Evolutionary conservation across 2,888 invertebrate genomes (phyloP), one percentile per base, ranked within the genome.

Genomic region (Megaustenia siamemsis): DNA sequence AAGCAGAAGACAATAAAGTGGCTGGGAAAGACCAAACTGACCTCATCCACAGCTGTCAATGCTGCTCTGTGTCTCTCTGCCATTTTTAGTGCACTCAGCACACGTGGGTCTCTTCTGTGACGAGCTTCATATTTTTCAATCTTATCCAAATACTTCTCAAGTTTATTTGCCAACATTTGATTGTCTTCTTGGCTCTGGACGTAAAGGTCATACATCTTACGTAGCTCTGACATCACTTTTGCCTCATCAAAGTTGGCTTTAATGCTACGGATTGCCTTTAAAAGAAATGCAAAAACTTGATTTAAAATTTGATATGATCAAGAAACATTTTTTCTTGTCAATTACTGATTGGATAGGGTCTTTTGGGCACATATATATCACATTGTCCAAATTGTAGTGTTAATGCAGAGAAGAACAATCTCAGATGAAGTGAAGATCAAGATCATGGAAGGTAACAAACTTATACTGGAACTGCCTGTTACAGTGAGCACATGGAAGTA

Each of bases 201-300:
- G 63, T 83, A 83, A 35, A 83, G 53, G 35, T 83, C 83, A 28
- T 77, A 83, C 76, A 83, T 76, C 38, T 83, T 83, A 18, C 53
- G 49, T 24, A 83, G 24, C 53, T 83, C 83, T 28, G 83, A 76
- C 45, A 77, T 24, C 24, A 76, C 77, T 77, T 68, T 76, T n/a
- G 38, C 40, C 24, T 77, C 77, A n/a, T 63, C 66, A 35, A 83
- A 77, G 66, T 77, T 53, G 8, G 56, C 28, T 56, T 76, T 76
- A 6, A 83, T n/a, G 21, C n/a, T 63, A 12, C 56, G 45, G 6
- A 45, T n/a, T 28, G 83, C 83, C 83, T 81, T 32, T 32, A 49
- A 49, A 18, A 32, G 32, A 73, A 32, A 73, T 49, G 6, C 3
- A 40, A 38, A 38, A 40, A 40, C 8, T 3, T 1, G n/a, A n/a